Percentiles rank a stretch among this genome's conserved stretches.
These are phyloP conservation scores for Seira sanloemensis DNA, from an alignment of 2,888 invertebrate species.

Conservation along the genomic window DNA sequence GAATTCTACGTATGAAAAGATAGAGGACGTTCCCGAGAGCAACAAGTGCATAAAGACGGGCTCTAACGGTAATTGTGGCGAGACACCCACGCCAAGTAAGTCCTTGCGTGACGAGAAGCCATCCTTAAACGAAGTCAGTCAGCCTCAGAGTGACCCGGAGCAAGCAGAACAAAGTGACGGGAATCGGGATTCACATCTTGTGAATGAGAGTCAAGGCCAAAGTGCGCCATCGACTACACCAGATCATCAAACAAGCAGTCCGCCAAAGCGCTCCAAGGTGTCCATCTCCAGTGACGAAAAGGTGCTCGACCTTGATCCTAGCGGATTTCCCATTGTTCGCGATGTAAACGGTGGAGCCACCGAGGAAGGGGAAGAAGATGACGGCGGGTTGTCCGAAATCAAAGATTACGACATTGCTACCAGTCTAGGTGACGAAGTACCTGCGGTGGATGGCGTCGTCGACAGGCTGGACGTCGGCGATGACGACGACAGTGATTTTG, in stretches of 20 bases:
- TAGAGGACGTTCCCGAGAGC: too few species aligned
- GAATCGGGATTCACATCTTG: neutral
- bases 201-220: too few species aligned
- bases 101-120: too few species aligned
- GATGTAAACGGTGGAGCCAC: constrained; percentile 27
- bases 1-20: too few species aligned
- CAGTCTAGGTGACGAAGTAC: constrained; percentile 37
- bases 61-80: too few species aligned
- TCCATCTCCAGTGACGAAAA: constrained; percentile 51
- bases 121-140: too few species aligned
- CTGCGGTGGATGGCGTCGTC: constrained; percentile 19
- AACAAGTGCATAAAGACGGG: too few species aligned
- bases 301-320: constrained; percentile 49
- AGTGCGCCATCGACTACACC: neutral
- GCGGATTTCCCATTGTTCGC: constrained; percentile 56
- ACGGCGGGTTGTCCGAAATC: constrained; percentile 50
- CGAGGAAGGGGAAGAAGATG: constrained; percentile 34
- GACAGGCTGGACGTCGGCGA: constrained; percentile 25
- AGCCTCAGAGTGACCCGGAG: neutral
- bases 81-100: too few species aligned
- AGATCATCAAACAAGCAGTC: neutral
- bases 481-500: constrained; percentile 61
- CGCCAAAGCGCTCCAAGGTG: neutral
- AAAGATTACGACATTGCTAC: constrained; percentile 63
- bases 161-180: constrained; percentile 4